These are phyloP conservation scores for Rhagonycha lutea DNA, from an alignment of 2,888 invertebrate genomes.

Conservation along the genomic window DNA sequence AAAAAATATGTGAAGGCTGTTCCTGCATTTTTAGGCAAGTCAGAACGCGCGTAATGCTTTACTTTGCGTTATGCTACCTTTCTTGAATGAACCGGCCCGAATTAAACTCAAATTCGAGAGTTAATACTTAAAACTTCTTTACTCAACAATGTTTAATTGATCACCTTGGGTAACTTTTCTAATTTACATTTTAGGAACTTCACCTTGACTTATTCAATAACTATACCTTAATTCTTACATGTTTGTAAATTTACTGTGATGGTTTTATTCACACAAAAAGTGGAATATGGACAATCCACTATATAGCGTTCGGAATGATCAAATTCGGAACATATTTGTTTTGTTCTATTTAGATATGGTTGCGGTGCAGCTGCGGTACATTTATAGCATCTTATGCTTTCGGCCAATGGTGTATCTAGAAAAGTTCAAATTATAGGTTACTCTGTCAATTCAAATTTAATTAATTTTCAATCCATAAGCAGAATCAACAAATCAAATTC, in stretches of 20 bases:
- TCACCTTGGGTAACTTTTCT: neutral
- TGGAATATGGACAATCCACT: conserved; percentile 78
- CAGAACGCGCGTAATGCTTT: too few relatives aligned
- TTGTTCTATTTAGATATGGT: conserved; percentile 62
- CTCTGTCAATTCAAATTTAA: neutral
- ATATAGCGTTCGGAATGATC: conserved; percentile 72
- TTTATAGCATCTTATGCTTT: conserved; percentile 71
- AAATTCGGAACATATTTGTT: conserved; percentile 75
- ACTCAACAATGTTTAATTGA: neutral
- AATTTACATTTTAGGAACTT: neutral
- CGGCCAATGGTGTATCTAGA: conserved; percentile 34
- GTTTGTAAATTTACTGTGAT: conserved; percentile 70
- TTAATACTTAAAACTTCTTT: too few relatives aligned
- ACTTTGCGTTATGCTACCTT: too few relatives aligned
- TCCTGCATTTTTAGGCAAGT: too few relatives aligned
- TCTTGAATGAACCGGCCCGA: too few relatives aligned
- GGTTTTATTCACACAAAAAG: conserved; percentile 81
- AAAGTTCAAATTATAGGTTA: neutral
- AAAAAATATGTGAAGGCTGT: too few relatives aligned
- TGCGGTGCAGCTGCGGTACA: conserved; percentile 69
- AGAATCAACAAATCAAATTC: too few relatives aligned
- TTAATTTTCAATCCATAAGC: too few relatives aligned
- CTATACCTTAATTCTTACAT: conserved; percentile 47
- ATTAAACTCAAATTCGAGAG: too few relatives aligned
- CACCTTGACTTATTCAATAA: neutral